These are phyloP conservation scores for Megaustenia siamemsis DNA, from an alignment of 2,888 invertebrate genomes.

Conservation along the genomic window DNA sequence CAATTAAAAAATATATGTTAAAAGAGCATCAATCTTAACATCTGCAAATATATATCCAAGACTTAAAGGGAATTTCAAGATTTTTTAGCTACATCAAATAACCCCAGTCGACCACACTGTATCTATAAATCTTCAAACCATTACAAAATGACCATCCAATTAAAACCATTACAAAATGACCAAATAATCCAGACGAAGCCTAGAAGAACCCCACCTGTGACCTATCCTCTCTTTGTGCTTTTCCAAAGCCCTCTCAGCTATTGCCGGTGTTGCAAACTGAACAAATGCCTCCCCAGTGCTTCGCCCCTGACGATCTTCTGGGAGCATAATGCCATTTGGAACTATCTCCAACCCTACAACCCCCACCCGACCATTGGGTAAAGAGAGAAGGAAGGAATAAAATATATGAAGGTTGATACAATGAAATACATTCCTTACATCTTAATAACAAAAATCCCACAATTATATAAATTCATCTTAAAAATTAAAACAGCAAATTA, in stretches of 20 bases:
- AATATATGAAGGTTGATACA: slow-evolving; percentile 34
- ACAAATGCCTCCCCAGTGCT: slow-evolving; percentile 99
- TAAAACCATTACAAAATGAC: slow-evolving; percentile 36
- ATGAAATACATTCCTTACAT: neutral
- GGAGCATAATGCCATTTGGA: slow-evolving; percentile 98
- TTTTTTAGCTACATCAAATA: neutral
- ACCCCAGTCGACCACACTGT: slow-evolving; percentile 4
- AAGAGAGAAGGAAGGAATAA: slow-evolving; percentile 56
- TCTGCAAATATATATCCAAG: neutral
- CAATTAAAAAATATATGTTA: neutral
- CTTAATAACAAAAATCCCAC: neutral
- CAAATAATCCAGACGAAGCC: slow-evolving; percentile 33
- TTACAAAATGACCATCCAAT: slow-evolving; percentile 37
- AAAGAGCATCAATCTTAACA: neutral
- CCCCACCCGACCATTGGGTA: slow-evolving; percentile 76
- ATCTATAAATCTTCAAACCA: slow-evolving; percentile 15
- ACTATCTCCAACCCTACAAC: slow-evolving; percentile 95
- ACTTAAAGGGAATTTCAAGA: slow-evolving; percentile 18
- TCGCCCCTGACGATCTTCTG: slow-evolving; percentile 98
- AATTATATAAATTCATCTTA: neutral
- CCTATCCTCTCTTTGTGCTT: slow-evolving; percentile 99
- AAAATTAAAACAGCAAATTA: neutral
- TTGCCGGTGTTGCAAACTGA: slow-evolving; percentile 97
- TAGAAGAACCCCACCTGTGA: slow-evolving; percentile 89
- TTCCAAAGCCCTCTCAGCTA: slow-evolving; percentile 98